Evolutionary conservation across 1,140 invertebrate species (phyloP).

Genomic region (Lanistes nyassanus): DNA sequence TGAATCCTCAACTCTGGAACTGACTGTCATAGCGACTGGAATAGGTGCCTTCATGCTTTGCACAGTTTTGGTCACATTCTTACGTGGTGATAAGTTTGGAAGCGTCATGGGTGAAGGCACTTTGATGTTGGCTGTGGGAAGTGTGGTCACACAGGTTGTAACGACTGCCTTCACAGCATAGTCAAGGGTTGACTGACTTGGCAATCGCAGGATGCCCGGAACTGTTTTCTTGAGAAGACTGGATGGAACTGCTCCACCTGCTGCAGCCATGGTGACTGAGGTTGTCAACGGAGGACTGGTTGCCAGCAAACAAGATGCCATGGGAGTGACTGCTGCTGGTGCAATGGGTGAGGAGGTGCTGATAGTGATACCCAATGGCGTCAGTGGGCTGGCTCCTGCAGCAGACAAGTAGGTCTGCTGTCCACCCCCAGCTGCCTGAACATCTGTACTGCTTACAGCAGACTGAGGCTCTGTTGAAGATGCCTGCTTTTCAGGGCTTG

Average conservation of each 20-base stretch:
- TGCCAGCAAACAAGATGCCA: neutral
- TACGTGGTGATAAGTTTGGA: constrained; percentile 46
- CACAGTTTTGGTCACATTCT: constrained; percentile 42
- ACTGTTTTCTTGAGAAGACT: neutral
- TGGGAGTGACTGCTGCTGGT: neutral
- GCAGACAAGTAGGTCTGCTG: neutral
- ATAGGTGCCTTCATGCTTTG: constrained; percentile 52
- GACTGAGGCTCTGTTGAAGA: too few relatives aligned
- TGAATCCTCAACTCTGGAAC: constrained; percentile 16
- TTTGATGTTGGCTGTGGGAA: constrained; percentile 51
- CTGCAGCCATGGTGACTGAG: constrained; percentile 4
- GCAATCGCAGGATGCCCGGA: constrained; percentile 11
- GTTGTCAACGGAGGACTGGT: neutral
- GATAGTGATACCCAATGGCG: neutral
- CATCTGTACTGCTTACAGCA: too few relatives aligned
- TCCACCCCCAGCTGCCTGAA: too few relatives aligned
- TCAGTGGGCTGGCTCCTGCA: neutral
- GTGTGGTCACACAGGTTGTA: constrained; percentile 30
- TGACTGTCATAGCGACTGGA: constrained; percentile 35
- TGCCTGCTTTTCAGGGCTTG: neutral
- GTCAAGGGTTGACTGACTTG: constrained; percentile 37
- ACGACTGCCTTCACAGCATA: constrained; percentile 33
- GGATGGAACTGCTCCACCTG: neutral
- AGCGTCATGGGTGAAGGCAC: constrained; percentile 51
- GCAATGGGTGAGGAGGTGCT: neutral